Evolutionary conservation across 2,797 vertebrate genomes (phyloP), one percentile per base, ranked within the genome.

Genomic region (Sebastes paucispinis): DNA sequence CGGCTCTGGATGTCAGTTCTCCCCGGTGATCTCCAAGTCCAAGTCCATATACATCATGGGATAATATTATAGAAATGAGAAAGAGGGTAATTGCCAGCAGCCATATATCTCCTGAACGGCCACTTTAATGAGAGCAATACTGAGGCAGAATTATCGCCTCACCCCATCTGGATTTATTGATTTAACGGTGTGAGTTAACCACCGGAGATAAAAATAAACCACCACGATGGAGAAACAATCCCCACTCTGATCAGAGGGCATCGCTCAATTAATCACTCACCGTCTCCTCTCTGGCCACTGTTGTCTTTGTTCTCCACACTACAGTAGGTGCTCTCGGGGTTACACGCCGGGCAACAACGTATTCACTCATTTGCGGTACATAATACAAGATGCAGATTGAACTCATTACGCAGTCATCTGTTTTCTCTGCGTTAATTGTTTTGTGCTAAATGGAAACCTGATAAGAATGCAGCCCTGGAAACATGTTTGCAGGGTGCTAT

Each of bases 101-200:
- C 66, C 59, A 84, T 90, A 83, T 55, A 92, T 92, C 91, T 90
- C 78, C 79, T 67, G 68, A 89, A 84, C 4, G 11, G 71, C 69
- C 2, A 16, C 60, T 90, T 90, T 90, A 93, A 92, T 85, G 87
- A 92, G 84, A 79, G 79, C 71, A 87, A 66, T 70, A 68, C 87
- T 84, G 78, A 88, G 75, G 81, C 75, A 86, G 90, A 92, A 82
- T 90, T 80, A 93, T 92, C 74, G 47, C 77, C 77, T 78, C 60
- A 82, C 36, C 82, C 69, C 82, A 87, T 91, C 77, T 84, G 82
- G 89, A 91, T 91, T 91, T 91, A 94, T 92, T 66, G 91, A 92
- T 90, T 79, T 22, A 73, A 87, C 72, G 77, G 82, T 81, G 81
- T 22, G 80, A 93, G 88, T 88, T 83, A 88, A 89, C 87, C 84